Percentiles rank a stretch among this genome's conserved stretches.
Conservation (phyloP, 2,888 invertebrate genomes). For the Quadriops clusia region DNA sequence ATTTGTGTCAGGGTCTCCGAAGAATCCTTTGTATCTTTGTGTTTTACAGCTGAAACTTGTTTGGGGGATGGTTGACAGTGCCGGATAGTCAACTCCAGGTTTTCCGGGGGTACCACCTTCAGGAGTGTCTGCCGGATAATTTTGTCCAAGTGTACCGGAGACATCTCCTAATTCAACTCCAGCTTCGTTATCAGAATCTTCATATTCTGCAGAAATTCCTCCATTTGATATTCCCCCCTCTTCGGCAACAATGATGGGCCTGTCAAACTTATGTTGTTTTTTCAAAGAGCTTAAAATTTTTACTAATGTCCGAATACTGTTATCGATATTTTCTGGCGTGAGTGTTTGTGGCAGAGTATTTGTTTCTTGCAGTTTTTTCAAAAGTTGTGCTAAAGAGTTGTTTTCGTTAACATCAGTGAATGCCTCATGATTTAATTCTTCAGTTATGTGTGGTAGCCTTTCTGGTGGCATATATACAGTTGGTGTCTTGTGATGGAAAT, state of each 20-base stretch:
- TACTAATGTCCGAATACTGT: conserved; percentile 64
- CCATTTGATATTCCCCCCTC: conserved; percentile 23
- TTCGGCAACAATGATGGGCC: conserved; percentile 33
- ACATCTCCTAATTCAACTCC: conserved; percentile 23
- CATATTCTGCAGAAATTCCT: conserved; percentile 21
- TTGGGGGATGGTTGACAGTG: conserved; percentile 58
- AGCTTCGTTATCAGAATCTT: conserved; percentile 26
- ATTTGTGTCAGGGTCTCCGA: conserved; percentile 75
- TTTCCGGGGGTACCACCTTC: conserved; percentile 52
- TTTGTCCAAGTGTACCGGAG: conserved; percentile 23
- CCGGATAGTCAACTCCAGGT: conserved; percentile 74
- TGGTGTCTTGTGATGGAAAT: too few relatives aligned
- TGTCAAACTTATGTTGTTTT: conserved; percentile 34
- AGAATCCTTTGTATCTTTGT: conserved; percentile 82
- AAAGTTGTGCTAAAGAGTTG: conserved; percentile 30
- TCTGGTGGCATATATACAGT: too few relatives aligned
- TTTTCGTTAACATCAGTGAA: not conserved
- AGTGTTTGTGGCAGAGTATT: conserved; percentile 66
- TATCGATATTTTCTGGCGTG: conserved; percentile 65
- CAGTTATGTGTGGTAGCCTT: too few relatives aligned
- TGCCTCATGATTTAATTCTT: not conserved
- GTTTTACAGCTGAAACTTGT: conserved; percentile 72
- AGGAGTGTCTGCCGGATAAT: conserved; percentile 37
- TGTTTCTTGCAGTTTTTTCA: conserved; percentile 61
- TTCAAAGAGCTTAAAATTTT: conserved; percentile 62